Evolutionary conservation across 2,888 invertebrate genomes (phyloP).

Genomic region (Fissipunctia ypsillon): DNA sequence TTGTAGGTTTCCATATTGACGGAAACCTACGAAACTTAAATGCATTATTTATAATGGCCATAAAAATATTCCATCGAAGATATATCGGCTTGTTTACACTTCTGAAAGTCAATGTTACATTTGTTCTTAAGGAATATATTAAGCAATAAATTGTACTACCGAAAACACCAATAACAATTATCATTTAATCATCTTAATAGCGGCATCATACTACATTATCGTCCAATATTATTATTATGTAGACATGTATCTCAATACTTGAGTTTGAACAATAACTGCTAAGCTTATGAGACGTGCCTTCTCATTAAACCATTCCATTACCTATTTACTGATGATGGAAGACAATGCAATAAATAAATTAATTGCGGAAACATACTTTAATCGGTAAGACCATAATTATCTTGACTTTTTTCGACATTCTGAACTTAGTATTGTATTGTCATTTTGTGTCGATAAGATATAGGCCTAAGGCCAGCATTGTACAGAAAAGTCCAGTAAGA

Average conservation of each 20-base stretch:
- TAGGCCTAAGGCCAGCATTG: background rate
- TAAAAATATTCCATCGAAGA: slow-evolving; percentile 38
- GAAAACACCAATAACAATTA: slow-evolving; percentile 15
- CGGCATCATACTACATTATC: slow-evolving; percentile 14
- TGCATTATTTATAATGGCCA: slow-evolving; percentile 29
- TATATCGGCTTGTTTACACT: slow-evolving; percentile 25
- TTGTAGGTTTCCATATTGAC: too few relatives aligned
- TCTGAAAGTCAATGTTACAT: slow-evolving; percentile 7
- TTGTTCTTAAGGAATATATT: background rate
- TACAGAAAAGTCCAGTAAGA: background rate
- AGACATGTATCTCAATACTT: too few relatives aligned
- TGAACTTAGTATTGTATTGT: background rate
- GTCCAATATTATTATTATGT: slow-evolving; percentile 22
- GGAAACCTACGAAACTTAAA: slow-evolving; percentile 41
- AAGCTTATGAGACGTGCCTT: background rate
- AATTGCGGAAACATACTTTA: slow-evolving; percentile 1
- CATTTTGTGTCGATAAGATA: background rate
- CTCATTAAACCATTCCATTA: background rate
- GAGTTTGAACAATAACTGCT: slow-evolving; percentile 22
- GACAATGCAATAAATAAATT: slow-evolving; percentile 6
- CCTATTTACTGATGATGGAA: slow-evolving; percentile 23
- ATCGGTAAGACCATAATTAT: background rate
- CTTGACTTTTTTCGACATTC: background rate
- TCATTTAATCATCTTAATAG: slow-evolving; percentile 33
- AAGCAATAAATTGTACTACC: slow-evolving; percentile 6